Conservation (phyloP, 1,140 invertebrate genomes). For the Heliothis subflexa region DNA sequence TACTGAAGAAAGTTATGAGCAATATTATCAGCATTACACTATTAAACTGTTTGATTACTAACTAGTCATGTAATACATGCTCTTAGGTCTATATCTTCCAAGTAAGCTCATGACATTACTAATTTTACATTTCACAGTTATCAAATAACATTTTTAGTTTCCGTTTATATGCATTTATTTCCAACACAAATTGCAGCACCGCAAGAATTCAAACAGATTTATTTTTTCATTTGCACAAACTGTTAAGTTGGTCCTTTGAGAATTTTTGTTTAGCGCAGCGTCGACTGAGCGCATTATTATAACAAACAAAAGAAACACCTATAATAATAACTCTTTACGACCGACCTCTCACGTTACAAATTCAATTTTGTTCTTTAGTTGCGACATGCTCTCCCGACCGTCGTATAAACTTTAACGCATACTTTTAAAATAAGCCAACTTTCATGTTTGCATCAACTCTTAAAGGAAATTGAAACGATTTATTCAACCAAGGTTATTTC, state of each 20-base stretch:
- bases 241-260: conserved; percentile 37
- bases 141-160: neutral
- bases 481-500: conserved; percentile 51
- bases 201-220: conserved; percentile 30
- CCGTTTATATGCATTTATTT: neutral
- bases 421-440: conserved; percentile 60
- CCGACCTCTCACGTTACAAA: conserved; percentile 58
- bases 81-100: too few relatives aligned
- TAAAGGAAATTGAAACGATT: conserved; percentile 54
- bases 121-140: neutral
- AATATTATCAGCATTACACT: conserved; percentile 22
- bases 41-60: neutral
- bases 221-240: conserved; percentile 33
- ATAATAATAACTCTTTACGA: conserved; percentile 61
- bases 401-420: conserved; percentile 56
- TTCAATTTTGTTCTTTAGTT: conserved; percentile 63
- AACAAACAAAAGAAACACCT: conserved; percentile 52
- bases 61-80: too few relatives aligned
- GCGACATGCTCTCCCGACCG: conserved; percentile 49
- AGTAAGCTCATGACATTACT: too few relatives aligned
- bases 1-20: conserved; percentile 15
- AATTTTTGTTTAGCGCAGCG: conserved; percentile 35
- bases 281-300: conserved; percentile 48
- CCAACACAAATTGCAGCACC: conserved; percentile 11
- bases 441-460: conserved; percentile 55